These are phyloP conservation scores for Yoshiicerus persimilis DNA, from an alignment of 1,140 invertebrate genomes.

Conservation along the genomic window DNA sequence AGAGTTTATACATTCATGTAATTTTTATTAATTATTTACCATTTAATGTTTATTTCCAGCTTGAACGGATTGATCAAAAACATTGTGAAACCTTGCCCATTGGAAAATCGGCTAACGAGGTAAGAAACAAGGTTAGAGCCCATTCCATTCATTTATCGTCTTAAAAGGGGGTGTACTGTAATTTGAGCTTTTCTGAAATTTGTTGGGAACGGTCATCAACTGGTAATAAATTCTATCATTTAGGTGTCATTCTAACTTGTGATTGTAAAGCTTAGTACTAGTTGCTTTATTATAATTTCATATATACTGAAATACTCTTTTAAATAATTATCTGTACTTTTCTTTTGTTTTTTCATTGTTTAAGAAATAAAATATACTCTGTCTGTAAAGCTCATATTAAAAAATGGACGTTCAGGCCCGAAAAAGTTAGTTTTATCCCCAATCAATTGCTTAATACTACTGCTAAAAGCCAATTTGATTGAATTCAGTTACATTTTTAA, in stretches of 20 bases:
- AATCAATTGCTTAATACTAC: too few species aligned
- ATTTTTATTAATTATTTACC: neutral
- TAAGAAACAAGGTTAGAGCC: conserved; percentile 22
- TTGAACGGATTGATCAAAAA: conserved; percentile 37
- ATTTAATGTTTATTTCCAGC: neutral
- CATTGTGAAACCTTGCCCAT: conserved; percentile 29
- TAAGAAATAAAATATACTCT: too few species aligned
- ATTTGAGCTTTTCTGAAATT: neutral
- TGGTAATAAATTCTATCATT: neutral
- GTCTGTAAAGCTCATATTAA: too few species aligned
- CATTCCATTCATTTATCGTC: neutral
- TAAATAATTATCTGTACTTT: too few species aligned
- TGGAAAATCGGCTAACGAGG: conserved; percentile 41
- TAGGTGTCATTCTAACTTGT: neutral
- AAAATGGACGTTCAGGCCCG: too few species aligned
- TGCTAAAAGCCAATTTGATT: too few species aligned
- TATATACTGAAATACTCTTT: too few species aligned
- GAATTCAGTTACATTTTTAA: too few species aligned
- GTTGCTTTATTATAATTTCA: too few species aligned
- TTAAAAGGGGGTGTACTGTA: neutral
- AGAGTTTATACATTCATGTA: neutral
- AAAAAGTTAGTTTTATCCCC: too few species aligned
- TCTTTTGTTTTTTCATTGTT: too few species aligned
- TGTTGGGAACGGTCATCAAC: neutral
- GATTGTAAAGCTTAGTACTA: neutral